Evolutionary conservation across 2,888 invertebrate species (phyloP).

Genomic region (Acanthosoma haemorrhoidale): DNA sequence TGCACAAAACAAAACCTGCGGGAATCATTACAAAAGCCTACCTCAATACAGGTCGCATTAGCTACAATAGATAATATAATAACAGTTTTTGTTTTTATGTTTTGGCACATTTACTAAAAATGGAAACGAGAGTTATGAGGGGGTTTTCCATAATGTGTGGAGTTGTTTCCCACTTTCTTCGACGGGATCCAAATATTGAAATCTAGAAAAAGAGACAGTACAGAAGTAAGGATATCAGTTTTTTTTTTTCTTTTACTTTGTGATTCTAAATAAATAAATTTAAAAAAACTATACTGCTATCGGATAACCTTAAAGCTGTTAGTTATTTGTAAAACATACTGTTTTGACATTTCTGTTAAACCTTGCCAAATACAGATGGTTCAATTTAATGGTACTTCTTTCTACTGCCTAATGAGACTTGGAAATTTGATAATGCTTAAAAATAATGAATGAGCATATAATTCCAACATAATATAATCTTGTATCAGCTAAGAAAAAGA

Average conservation of each 20-base stretch:
- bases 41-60: constrained; percentile 11
- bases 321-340: too few relatives aligned
- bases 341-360: too few relatives aligned
- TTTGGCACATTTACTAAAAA: not conserved
- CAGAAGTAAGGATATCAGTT: not conserved
- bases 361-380: too few relatives aligned
- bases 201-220: constrained; percentile 23
- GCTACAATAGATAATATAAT: not conserved
- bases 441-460: too few relatives aligned
- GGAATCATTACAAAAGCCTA: constrained; percentile 6
- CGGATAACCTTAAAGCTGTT: too few relatives aligned
- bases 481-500: too few relatives aligned
- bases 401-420: too few relatives aligned
- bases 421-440: too few relatives aligned
- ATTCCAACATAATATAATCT: too few relatives aligned
- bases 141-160: not conserved
- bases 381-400: too few relatives aligned
- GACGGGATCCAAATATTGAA: not conserved
- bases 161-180: constrained; percentile 9
- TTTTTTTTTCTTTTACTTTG: not conserved
- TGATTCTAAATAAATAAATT: too few relatives aligned
- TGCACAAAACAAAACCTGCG: not conserved
- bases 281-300: too few relatives aligned
- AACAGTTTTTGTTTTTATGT: not conserved
- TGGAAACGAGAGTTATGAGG: not conserved